These are phyloP conservation scores for Thamnophis sirtalis DNA, from an alignment of 2,113 vertebrate species.

Conservation along the genomic window DNA sequence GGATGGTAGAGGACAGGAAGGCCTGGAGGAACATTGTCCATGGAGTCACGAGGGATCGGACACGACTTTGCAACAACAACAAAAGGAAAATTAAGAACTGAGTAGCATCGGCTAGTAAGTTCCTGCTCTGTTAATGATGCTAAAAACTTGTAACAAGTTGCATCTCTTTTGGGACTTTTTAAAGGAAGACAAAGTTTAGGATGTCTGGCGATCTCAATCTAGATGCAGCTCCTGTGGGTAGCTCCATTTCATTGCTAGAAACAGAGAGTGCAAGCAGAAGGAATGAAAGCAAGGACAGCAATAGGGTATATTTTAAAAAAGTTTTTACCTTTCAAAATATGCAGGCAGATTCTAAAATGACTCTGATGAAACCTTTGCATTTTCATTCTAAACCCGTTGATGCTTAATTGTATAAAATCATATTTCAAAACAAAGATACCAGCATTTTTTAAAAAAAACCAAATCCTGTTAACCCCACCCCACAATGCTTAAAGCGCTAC, in stretches of 20 bases:
- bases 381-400: slow-evolving; percentile 61
- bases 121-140: not conserved
- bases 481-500: slow-evolving; percentile 60
- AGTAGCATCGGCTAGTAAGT: not conserved
- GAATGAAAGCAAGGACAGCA: slow-evolving; percentile 18
- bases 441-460: slow-evolving; percentile 45
- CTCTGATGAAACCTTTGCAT: slow-evolving; percentile 66
- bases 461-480: slow-evolving; percentile 49
- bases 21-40: no score
- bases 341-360: slow-evolving; percentile 59
- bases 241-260: not conserved
- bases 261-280: not conserved
- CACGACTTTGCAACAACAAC: no score
- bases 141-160: not conserved
- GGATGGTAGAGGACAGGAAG: no score
- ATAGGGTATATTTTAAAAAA: not conserved
- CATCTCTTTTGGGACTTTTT: not conserved
- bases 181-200: not conserved
- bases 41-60: no score
- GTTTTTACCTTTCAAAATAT: slow-evolving; percentile 44
- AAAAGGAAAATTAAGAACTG: not conserved
- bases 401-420: slow-evolving; percentile 53
- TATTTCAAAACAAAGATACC: slow-evolving; percentile 49
- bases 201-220: not conserved
- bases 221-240: not conserved